These are phyloP conservation scores for Sceloporus undulatus DNA, from an alignment of 2,113 vertebrate genomes.

Conservation along the genomic window DNA sequence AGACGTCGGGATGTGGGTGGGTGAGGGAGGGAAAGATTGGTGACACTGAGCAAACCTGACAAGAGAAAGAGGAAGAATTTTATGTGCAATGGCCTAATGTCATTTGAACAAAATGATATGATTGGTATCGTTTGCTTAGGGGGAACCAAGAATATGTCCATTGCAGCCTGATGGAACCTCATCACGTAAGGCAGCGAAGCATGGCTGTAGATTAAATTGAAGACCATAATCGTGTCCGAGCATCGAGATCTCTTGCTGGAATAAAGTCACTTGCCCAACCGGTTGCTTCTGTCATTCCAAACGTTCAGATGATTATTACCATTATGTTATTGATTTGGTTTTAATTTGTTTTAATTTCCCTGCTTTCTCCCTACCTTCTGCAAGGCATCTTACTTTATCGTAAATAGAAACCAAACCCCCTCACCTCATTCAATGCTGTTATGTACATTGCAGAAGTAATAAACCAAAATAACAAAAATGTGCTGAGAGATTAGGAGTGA, in stretches of 20 bases:
- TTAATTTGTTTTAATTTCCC: background rate
- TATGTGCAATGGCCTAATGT: slow-evolving; percentile 60
- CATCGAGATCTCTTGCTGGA: slow-evolving; percentile 20
- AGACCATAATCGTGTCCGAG: slow-evolving; percentile 22
- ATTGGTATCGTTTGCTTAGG: slow-evolving; percentile 34
- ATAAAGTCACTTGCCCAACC: slow-evolving; percentile 5
- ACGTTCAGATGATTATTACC: background rate
- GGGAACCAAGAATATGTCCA: slow-evolving; percentile 29
- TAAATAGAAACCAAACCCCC: background rate
- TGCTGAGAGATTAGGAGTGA: too few relatives aligned
- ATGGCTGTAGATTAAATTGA: slow-evolving; percentile 22
- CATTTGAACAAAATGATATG: slow-evolving; percentile 55
- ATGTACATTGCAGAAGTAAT: too few relatives aligned
- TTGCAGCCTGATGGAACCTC: slow-evolving; percentile 38
- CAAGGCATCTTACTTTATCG: background rate
- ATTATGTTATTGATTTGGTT: background rate
- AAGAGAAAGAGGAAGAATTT: slow-evolving; percentile 65
- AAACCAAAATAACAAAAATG: background rate
- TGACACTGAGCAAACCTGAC: slow-evolving; percentile 63
- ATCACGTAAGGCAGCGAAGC: slow-evolving; percentile 8
- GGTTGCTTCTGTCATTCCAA: background rate
- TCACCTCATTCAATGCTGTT: background rate
- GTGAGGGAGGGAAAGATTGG: slow-evolving; percentile 62
- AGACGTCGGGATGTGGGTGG: background rate
- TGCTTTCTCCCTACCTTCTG: background rate